A percentile compares a stretch with the other conserved stretches of the same genome.
phyloP scores from a whole-genome alignment of 2,888 invertebrate genomes.

The Brenthis hecate region DNA sequence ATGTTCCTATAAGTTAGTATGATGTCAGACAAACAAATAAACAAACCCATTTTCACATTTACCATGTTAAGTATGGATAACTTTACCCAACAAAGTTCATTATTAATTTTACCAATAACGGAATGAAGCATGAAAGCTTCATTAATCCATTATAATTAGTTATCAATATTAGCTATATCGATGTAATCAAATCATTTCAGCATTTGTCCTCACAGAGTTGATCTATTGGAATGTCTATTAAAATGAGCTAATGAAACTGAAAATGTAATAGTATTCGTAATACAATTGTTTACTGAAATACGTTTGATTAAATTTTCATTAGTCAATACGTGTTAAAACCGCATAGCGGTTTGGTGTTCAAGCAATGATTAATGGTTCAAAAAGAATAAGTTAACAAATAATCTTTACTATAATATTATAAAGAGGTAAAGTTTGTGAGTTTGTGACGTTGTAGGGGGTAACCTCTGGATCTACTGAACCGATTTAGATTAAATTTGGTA shows the following conservation, averaged over 20 bases:
- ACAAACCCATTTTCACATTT: too few relatives aligned
- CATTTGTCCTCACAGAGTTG: constrained; percentile 20
- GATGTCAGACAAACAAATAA: too few relatives aligned
- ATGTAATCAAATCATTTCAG: constrained; percentile 24
- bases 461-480: too few relatives aligned
- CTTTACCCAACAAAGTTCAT: constrained; percentile 4
- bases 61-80: too few relatives aligned
- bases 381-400: too few relatives aligned
- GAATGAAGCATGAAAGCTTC: constrained; percentile 18
- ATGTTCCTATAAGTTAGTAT: too few relatives aligned
- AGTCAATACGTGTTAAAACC: constrained; percentile 8
- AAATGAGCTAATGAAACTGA: constrained; percentile 20
- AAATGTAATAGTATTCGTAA: neutral
- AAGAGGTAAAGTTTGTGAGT: too few relatives aligned
- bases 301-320: constrained; percentile 8
- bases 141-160: constrained; percentile 20
- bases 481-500: too few relatives aligned
- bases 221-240: constrained; percentile 27
- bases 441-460: too few relatives aligned
- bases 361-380: too few relatives aligned
- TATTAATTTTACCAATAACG: constrained; percentile 7
- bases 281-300: constrained; percentile 4
- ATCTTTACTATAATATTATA: too few relatives aligned
- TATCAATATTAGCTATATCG: constrained; percentile 30
- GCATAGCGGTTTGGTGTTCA: neutral